Evolutionary conservation across 2,797 vertebrate genomes (phyloP).

Genomic region (Mus spretus): DNA sequence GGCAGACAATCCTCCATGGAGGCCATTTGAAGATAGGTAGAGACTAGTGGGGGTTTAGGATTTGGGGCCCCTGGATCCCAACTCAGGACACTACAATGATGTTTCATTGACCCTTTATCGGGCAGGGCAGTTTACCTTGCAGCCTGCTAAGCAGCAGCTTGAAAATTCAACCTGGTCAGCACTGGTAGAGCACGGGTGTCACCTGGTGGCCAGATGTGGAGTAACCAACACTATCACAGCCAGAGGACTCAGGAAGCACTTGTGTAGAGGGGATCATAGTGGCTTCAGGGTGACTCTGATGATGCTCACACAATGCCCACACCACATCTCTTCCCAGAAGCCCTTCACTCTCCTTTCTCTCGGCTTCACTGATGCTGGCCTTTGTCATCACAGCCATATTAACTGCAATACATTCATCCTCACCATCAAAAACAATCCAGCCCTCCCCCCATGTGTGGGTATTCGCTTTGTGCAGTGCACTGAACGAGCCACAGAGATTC

Average conservation of each 20-base stretch:
- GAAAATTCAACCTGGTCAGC: rapidly evolving
- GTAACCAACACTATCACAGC: not conserved
- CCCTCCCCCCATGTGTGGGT: not conserved
- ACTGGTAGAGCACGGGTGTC: slow-evolving; percentile 40
- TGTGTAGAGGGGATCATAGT: rapidly evolving
- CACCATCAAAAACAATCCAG: not conserved
- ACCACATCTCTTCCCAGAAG: not conserved
- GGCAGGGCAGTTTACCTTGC: rapidly evolving
- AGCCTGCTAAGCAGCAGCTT: rapidly evolving
- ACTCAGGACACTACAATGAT: rapidly evolving
- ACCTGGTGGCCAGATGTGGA: slow-evolving; percentile 53
- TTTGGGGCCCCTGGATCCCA: not conserved
- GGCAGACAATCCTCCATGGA: rapidly evolving
- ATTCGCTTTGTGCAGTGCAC: not conserved
- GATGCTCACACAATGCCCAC: not conserved
- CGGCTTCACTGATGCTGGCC: not conserved
- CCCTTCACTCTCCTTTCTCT: not conserved
- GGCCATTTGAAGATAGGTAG: rapidly evolving
- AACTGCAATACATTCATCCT: not conserved
- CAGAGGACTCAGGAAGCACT: not conserved
- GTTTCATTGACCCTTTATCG: not conserved
- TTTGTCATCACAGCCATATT: not conserved
- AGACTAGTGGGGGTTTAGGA: rapidly evolving
- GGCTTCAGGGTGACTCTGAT: not conserved
- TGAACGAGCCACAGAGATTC: not conserved